Conservation (phyloP, 2,888 invertebrate genomes). For the Spialia ferax region DNA sequence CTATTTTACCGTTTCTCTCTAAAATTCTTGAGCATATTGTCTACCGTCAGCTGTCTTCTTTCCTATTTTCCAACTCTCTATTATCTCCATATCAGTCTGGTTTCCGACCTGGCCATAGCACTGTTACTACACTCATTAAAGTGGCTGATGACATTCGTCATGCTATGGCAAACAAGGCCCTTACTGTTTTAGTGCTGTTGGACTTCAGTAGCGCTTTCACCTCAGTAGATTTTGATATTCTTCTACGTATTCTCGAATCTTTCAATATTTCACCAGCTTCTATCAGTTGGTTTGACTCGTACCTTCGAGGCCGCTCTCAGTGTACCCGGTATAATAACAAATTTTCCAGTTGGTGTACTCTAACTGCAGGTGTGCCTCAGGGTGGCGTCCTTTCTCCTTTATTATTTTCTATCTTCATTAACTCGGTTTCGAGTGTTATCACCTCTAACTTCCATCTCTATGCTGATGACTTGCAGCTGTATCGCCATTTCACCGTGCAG, state of each 20-base stretch:
- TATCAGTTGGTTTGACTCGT: neutral
- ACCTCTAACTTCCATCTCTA: slow-evolving; percentile 8
- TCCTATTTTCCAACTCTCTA: too few relatives aligned
- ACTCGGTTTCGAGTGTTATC: neutral
- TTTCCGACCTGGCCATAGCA: too few relatives aligned
- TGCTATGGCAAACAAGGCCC: too few relatives aligned
- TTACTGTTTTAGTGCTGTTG: too few relatives aligned
- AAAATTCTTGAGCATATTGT: too few relatives aligned
- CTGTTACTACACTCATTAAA: too few relatives aligned
- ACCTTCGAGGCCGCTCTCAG: slow-evolving; percentile 13
- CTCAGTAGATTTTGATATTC: too few relatives aligned
- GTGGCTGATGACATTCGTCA: too few relatives aligned
- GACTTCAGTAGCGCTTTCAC: too few relatives aligned
- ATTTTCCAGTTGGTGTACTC: neutral
- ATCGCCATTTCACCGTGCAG: neutral
- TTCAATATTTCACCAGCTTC: neutral
- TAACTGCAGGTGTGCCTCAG: slow-evolving; percentile 10
- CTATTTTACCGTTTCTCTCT: too few relatives aligned
- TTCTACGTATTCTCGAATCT: neutral
- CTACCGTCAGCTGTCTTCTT: too few relatives aligned
- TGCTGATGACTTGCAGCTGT: slow-evolving; percentile 10
- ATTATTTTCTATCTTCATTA: neutral
- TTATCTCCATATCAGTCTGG: too few relatives aligned
- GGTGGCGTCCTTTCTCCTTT: slow-evolving; percentile 10
- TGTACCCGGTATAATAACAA: neutral